Percentiles rank a stretch among this genome's conserved stretches.
phyloP scores from a whole-genome alignment of 1,140 invertebrate species.

The Leptinotarsa undecemlineata region DNA sequence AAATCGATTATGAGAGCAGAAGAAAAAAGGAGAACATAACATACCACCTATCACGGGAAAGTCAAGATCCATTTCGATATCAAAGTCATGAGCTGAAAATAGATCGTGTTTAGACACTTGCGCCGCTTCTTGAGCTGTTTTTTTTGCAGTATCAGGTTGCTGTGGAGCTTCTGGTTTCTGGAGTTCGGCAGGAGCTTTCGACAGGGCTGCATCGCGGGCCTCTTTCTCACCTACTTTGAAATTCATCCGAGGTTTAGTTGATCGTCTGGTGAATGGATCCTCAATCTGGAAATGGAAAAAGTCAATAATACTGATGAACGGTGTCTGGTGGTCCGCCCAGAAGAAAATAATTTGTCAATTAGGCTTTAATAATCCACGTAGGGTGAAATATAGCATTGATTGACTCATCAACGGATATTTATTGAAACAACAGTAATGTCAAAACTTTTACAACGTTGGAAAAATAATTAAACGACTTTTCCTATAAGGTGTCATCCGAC shows the following conservation, averaged over 20 bases:
- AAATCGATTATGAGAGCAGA: no score
- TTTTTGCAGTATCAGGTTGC: slow-evolving; percentile 37
- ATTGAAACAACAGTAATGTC: no score
- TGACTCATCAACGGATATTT: no score
- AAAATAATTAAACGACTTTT: no score
- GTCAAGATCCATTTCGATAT: slow-evolving; percentile 92
- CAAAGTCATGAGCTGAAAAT: slow-evolving; percentile 94
- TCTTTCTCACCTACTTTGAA: slow-evolving; percentile 64
- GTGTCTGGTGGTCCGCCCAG: no score
- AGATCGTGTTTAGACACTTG: slow-evolving; percentile 75
- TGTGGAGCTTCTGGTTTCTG: slow-evolving; percentile 49
- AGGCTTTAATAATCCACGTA: no score
- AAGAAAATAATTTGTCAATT: no score
- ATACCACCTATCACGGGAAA: slow-evolving; percentile 81
- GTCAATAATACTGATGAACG: not conserved
- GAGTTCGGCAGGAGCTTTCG: slow-evolving; percentile 32
- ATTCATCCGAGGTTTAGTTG: slow-evolving; percentile 87
- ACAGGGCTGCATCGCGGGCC: slow-evolving; percentile 42
- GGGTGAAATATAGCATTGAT: no score
- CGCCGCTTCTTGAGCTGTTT: slow-evolving; percentile 48
- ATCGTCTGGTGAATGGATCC: slow-evolving; percentile 92
- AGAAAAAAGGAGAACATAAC: no score
- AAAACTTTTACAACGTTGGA: no score
- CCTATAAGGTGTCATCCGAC: no score
- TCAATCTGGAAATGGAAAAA: slow-evolving; percentile 61